Base-by-base conservation (phyloP, 2,888 invertebrate species). In the Drosophila fungiperda region DNA sequence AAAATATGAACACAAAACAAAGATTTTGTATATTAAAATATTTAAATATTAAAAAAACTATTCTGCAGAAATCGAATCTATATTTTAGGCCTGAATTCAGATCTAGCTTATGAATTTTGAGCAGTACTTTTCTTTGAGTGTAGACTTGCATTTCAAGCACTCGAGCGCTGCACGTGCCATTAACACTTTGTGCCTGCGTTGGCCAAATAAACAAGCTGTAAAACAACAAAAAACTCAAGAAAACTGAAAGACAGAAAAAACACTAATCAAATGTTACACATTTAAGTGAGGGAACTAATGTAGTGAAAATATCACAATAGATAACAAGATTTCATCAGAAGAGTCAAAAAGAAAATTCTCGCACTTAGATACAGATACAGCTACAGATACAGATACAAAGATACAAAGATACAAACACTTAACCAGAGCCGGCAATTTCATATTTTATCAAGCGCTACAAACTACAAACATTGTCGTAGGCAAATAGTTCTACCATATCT, bases 111-210 rank as follows among this genome's bases (percentile, higher is more conserved):
- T 1, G 23, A 12, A 35, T 33, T 35, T 35, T 15, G 15, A 20
- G 20, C 9, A 29, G 12, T 23, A 0, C 3, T 4, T 23, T 40
- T 15, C 23, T 35, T 26, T 52, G 32, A 65, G 54, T 64, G 20
- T 58, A 35, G 42, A 20, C 49, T 29, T 11, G 26, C 54, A 55
- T 26, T 29, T 26, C 26, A 20, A 54, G 54, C 49, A 32, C 45
- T 69, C 35, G 55, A 59, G 83, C 69, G 8, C 4, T 86, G 81
- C 90, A 90, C 90, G 90, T 90, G 90, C 91, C 88, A 91, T 89
- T 91, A 91, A 90, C 90, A 90, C 90, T 89, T 89, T 79, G 72
- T 76, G 68, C 63, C 71, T 63, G 62, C 69, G 69, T 49, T 61
- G 61, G 62, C 52, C 64, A 78, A 73, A 71, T 49, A 76, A 67